Base-by-base conservation (phyloP, 2,888 invertebrate species). In the Sceliomorpha sp. region DNA sequence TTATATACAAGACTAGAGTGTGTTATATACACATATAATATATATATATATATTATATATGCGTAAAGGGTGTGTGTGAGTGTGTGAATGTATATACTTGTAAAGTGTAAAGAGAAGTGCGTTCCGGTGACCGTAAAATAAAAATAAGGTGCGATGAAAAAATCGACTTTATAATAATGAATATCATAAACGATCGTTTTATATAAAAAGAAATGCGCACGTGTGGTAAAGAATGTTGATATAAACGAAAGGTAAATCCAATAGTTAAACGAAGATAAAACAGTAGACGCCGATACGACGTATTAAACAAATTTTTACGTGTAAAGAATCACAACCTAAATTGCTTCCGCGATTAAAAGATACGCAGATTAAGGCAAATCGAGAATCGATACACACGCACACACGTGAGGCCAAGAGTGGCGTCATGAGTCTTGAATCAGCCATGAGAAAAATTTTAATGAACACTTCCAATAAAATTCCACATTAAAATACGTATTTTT, bases 301-400 rank as follows among this genome's bases (percentile, higher is more conserved):
- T 55, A 66, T 62, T 74, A 69, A 74, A 74, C 73, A 67, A 72
- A 73, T 78, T 77, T 79, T 70, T 77, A 78, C 77, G 72, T 77
- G 76, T 78, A 75, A 76, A 79, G 58, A 77, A 70, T 73, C 74
- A 75, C 74, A 76, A n/a, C 78, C 76, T 79, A 76, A 79, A 76
- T 76, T 76, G 74, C 77, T 74, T 76, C 79, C 74, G 71, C 60
- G 67, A 58, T 70, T 73, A 74, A 72, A 56, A 45, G 32, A 37
- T 14, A 32, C 15, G 40, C 8, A 55, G 56, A 56, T 48, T 47
- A 55, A 42, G 36, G 48, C 37, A 44, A 68, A 60, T 47, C 60
- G 55, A 44, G 55, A 55, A 10, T 48, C 32, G 47, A 62, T 56
- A 60, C 62, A 62, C 44, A 58, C 68, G 62, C 62, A 62, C 45